Evolutionary conservation across 2,888 invertebrate species (phyloP).

Genomic region (Protophormia terraenovae): DNA sequence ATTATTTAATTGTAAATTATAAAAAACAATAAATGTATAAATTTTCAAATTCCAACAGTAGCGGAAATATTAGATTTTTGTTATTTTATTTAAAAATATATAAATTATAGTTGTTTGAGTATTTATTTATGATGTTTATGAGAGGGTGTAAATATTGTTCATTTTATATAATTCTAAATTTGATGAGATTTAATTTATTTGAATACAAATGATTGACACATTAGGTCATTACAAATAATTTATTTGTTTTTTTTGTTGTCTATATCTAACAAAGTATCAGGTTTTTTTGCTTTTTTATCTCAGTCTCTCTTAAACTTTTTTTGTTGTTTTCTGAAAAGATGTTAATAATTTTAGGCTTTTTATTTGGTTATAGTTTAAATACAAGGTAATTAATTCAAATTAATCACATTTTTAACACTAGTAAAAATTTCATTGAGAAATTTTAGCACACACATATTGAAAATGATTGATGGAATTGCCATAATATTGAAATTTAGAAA

Average conservation of each 20-base stretch:
- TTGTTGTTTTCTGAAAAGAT: background rate
- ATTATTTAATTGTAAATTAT: background rate
- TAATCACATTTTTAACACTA: background rate
- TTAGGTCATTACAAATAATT: conserved; percentile 40
- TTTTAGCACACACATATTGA: background rate
- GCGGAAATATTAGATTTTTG: background rate
- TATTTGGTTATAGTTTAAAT: background rate
- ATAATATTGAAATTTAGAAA: too few relatives aligned
- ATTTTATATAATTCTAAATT: background rate
- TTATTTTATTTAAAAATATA: background rate
- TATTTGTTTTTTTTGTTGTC: background rate
- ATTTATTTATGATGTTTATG: too few relatives aligned
- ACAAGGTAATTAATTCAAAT: background rate
- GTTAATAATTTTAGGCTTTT: background rate
- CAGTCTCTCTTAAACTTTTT: background rate
- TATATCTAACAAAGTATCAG: background rate
- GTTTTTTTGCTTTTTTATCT: too few relatives aligned
- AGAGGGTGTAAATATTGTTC: background rate
- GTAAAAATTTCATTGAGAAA: background rate
- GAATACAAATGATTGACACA: conserved; percentile 34
- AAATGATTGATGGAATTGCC: background rate
- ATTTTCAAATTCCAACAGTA: background rate
- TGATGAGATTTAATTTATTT: conserved; percentile 1
- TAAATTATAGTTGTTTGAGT: too few relatives aligned
- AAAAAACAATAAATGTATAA: too few relatives aligned